A percentile compares a stretch with the other conserved stretches of the same genome.
Conservation (phyloP, 2,888 invertebrate species). For the Chorisops tibialis region DNA sequence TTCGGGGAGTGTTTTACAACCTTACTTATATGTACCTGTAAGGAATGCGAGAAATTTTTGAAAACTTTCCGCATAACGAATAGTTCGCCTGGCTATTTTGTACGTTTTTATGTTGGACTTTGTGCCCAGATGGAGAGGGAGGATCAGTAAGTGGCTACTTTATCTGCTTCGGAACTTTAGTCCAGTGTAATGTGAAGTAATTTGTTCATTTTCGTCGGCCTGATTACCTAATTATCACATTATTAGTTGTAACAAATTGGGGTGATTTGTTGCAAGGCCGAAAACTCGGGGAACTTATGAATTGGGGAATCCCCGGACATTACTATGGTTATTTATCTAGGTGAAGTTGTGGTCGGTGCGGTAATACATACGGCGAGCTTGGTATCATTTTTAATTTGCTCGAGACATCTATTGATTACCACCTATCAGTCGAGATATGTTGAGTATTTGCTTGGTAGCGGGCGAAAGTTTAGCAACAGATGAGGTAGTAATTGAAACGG, state of each 20-base stretch:
- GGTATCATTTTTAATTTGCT: slow-evolving; percentile 28
- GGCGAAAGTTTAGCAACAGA: too few relatives aligned
- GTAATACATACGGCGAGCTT: background rate
- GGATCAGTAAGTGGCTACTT: slow-evolving; percentile 3
- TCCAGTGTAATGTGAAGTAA: slow-evolving; percentile 30
- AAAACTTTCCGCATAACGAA: background rate
- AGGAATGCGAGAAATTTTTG: slow-evolving; percentile 14
- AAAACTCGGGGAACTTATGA: slow-evolving; percentile 15
- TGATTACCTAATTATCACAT: slow-evolving; percentile 33
- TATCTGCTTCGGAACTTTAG: slow-evolving; percentile 21
- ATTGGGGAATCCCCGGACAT: slow-evolving; percentile 8
- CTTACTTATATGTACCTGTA: slow-evolving; percentile 4
- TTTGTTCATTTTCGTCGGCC: slow-evolving; percentile 29
- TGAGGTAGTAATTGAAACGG: too few relatives aligned
- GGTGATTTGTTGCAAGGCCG: slow-evolving; percentile 25
- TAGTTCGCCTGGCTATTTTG: too few relatives aligned
- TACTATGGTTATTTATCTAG: background rate
- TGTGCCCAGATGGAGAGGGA: background rate
- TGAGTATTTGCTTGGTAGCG: background rate
- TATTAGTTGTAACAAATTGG: slow-evolving; percentile 29
- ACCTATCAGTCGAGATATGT: slow-evolving; percentile 11
- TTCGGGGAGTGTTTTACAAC: background rate
- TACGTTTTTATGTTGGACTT: too few relatives aligned
- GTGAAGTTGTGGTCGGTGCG: background rate
- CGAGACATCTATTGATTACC: slow-evolving; percentile 28